Base-by-base conservation (phyloP, 1,140 invertebrate genomes). In the Parasteatoda tepidariorum region DNA sequence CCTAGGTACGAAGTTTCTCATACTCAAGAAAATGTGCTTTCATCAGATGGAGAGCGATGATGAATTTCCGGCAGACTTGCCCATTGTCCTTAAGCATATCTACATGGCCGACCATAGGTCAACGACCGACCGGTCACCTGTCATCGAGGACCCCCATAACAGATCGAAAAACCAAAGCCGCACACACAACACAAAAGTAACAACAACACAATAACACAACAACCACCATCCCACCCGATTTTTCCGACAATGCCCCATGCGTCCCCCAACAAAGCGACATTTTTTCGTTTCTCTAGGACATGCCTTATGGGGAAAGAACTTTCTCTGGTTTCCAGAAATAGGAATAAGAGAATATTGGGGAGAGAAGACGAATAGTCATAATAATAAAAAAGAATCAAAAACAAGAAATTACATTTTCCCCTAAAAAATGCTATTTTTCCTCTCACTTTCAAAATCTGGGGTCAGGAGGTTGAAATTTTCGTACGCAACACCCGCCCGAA, bases 381-480 rank as follows among this genome's bases (percentile, higher is more conserved):
- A 82, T 82, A 82, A 82, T 59, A 38, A 15, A 48, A 48, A 67
- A 67, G 41, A 67, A 64, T 18, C n/a, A 28, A 64, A 64, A 22
- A n/a, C 64, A n/a, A 67, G 64, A 67, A 26, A 59, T 22, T n/a
- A 4, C 1, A 48, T 48, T 48, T 48, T 48, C 18, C 18, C 38
- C 4, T 48, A 48, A 18, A 48, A 48, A 48, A 48, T 48, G 38
- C 18, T 18, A n/a, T n/a, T 48, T 48, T 48, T 48, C 31, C 78
- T 82, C 67, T 82, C 78, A 82, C 78, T 82, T 82, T 82, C 78
- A 48, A 48, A n/a, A 48, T 33, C 34, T 31, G 11, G 26, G 73
- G 73, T 62, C 59, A 41, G 13, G n/a, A 41, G 73, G 59, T n/a
- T 41, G 64, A n/a, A 7, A 13, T 67, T 33, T 30, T n/a, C 3